These are phyloP conservation scores for Aphelinus atriplicis DNA, from an alignment of 1,140 invertebrate species.

Conservation along the genomic window DNA sequence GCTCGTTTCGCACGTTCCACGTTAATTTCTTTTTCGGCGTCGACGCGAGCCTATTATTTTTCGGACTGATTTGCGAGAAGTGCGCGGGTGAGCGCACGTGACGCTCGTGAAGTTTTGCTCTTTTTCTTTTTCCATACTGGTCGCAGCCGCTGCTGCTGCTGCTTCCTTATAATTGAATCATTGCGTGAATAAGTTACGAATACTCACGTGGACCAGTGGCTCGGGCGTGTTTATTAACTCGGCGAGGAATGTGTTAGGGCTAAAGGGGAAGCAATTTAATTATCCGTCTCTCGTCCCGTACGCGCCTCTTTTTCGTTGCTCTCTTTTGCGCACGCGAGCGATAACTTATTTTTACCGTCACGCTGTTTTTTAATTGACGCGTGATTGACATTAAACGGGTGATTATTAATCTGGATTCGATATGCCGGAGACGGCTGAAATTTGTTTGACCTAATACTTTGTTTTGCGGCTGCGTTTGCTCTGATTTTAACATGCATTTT, in stretches of 20 bases:
- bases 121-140: background rate
- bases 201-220: background rate
- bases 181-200: conserved; percentile 23
- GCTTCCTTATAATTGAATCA: conserved; percentile 1
- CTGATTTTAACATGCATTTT: no score
- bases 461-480: no score
- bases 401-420: no score
- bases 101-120: background rate
- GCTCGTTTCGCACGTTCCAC: background rate
- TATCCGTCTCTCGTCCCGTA: background rate
- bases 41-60: conserved; percentile 10
- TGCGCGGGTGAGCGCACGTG: background rate
- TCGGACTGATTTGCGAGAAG: background rate
- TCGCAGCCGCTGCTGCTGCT: background rate
- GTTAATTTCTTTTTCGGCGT: background rate
- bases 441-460: no score
- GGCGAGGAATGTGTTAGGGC: conserved; percentile 5
- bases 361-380: no score
- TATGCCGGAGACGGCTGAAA: no score
- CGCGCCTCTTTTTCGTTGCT: no score
- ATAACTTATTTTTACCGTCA: no score
- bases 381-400: no score
- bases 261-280: conserved; percentile 19
- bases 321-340: no score
- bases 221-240: background rate